Conservation (phyloP, 2,797 vertebrate genomes). For the Rachycentron canadum region DNA sequence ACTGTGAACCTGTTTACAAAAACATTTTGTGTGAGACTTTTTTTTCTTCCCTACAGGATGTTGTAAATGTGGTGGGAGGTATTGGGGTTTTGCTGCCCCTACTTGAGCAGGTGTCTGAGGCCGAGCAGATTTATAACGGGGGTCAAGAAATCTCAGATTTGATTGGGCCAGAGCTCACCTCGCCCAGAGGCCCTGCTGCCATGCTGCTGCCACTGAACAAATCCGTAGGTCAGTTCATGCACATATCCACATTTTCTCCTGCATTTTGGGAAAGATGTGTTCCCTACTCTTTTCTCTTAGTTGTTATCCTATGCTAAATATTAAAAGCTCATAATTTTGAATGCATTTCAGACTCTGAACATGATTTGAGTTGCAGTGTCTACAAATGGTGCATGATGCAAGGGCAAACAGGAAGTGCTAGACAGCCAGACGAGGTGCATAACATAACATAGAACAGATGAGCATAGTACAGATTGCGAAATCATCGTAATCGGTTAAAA, state of each 20-base stretch:
- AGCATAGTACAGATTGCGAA: constrained; percentile 17
- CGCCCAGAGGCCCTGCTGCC: constrained; percentile 86
- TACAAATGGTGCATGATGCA: constrained; percentile 16
- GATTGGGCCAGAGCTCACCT: constrained; percentile 92
- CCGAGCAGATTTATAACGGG: constrained; percentile 83
- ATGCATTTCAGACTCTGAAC: not conserved
- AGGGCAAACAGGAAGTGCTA: constrained; percentile 40
- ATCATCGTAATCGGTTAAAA: constrained; percentile 19
- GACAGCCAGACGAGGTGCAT: not conserved
- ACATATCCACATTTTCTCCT: not conserved
- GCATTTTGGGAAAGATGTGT: not conserved
- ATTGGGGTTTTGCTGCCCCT: constrained; percentile 92
- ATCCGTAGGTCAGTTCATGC: constrained; percentile 87
- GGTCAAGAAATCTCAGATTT: constrained; percentile 90
- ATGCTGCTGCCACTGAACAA: constrained; percentile 92
- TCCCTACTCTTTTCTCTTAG: not conserved
- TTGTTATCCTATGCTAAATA: not conserved
- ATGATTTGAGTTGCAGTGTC: constrained; percentile 9
- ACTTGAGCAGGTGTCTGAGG: constrained; percentile 91
- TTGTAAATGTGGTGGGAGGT: constrained; percentile 94
- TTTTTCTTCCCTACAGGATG: constrained; percentile 84
- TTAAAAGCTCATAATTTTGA: constrained; percentile 5
- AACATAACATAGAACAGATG: not conserved
- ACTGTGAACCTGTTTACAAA: not conserved
- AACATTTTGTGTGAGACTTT: not conserved